Base-by-base conservation (phyloP, 2,888 invertebrate genomes). In the Caenorhabditis imperialis region DNA sequence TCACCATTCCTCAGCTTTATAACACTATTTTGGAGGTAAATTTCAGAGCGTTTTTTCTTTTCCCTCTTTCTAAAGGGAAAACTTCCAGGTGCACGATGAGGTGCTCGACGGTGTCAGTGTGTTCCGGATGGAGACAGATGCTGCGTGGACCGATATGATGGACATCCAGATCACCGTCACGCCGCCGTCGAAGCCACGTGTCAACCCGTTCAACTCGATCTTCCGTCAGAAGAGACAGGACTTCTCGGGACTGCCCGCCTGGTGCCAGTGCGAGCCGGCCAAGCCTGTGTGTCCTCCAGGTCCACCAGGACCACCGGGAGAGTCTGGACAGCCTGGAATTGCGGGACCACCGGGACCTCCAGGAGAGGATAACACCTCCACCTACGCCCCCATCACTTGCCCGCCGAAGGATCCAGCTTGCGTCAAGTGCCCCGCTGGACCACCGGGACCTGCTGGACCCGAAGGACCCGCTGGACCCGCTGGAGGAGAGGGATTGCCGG, bases 141-240 rank as follows among this genome's bases (percentile, higher is more conserved):
- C 82, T 30, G 85, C 84, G 2, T 85, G 85, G 85, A 78, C 78
- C 48, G 81, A 84, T 47, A 78, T 85, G 78, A 85, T 85, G 85
- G 81, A 84, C 60, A 75, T 85, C 30, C 85, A 86, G 63, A 78
- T 86, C 58, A 72, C 79, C 20, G 86, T 86, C 35, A 82, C 84
- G 1, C 85, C 86, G 10, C 86, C 86, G 18, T 72, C 81, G 20
- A 79, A 79, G 45, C 86, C 86, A 45, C 65, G 78, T 25, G 60
- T 72, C 48, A 77, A 77, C 27, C 80, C 80, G 42, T 81, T 81
- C 75, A 76, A 81, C 51, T 80, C 80, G 18, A 84, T 85, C 62
- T 86, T 85, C 81, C 83, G 85, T 75, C 77, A 78, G 69, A 76
- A 76, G 44, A 65, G 72, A 47, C 77, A 77, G 25, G 63, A 74